These are phyloP conservation scores for Drosophila asahinai DNA, from an alignment of 1,140 invertebrate genomes.

Conservation along the genomic window DNA sequence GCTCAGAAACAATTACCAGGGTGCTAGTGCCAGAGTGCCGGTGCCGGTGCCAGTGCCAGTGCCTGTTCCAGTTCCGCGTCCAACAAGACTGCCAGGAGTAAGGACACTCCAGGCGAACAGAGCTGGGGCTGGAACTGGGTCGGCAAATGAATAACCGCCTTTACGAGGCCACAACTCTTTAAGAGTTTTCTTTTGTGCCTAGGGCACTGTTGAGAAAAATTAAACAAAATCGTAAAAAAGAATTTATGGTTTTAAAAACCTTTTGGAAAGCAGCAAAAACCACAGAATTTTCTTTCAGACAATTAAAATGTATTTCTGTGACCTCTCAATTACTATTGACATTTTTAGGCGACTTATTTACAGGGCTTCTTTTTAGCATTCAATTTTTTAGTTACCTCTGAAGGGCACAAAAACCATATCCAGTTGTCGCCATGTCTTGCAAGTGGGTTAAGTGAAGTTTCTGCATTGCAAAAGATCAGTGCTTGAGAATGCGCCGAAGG, in stretches of 20 bases:
- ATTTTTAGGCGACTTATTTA: too few relatives aligned
- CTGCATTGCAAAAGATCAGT: conserved; percentile 22
- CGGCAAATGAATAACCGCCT: conserved; percentile 33
- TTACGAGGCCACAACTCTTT: conserved; percentile 27
- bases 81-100: conserved; percentile 25
- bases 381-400: neutral
- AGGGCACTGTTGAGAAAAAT: neutral
- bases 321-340: too few relatives aligned
- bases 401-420: neutral
- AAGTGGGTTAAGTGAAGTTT: conserved; percentile 31
- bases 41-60: neutral
- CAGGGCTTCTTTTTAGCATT: neutral
- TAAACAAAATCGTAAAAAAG: neutral
- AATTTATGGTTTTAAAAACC: neutral
- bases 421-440: conserved; percentile 5
- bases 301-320: too few relatives aligned
- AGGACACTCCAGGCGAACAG: conserved; percentile 37
- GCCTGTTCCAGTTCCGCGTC: conserved; percentile 11
- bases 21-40: conserved; percentile 1
- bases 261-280: neutral
- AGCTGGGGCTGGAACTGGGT: conserved; percentile 8
- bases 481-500: conserved; percentile 33
- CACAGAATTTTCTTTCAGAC: too few relatives aligned
- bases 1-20: conserved; percentile 31
- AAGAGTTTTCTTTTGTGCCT: conserved; percentile 2